Evolutionary conservation across 35 echinoderm and acorn worm genomes (phyloP).

Genomic region (Heliocidaris erythrogramma): DNA sequence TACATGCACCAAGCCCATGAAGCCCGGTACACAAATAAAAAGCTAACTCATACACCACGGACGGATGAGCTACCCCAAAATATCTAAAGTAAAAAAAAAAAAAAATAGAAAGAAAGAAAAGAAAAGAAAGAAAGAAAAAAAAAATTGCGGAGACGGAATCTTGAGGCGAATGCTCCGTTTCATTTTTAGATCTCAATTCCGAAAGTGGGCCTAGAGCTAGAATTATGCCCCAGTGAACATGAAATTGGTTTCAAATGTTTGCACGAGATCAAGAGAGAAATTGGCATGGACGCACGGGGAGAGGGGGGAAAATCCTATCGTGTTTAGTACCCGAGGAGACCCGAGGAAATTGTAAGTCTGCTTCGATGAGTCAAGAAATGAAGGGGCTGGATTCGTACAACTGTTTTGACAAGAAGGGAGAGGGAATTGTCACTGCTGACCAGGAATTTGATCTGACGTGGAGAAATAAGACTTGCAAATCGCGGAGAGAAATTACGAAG

Average conservation of each 20-base stretch:
- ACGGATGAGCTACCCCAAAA: no score
- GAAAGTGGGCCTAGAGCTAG: constrained; percentile 14
- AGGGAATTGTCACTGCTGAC: constrained; percentile 1
- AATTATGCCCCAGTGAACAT: constrained; percentile 34
- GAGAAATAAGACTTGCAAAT: neutral
- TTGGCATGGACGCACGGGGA: neutral
- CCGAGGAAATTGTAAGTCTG: neutral
- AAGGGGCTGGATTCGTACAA: neutral
- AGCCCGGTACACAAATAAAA: no score
- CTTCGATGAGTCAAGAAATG: neutral
- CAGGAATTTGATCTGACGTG: neutral
- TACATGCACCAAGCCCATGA: no score
- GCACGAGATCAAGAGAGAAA: neutral
- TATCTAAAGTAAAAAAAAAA: no score
- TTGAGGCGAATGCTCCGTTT: neutral
- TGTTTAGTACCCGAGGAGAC: neutral
- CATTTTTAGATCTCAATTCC: constrained; percentile 17
- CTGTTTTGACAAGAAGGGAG: neutral
- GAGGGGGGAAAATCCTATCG: neutral
- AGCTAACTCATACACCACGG: no score
- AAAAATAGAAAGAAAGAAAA: neutral
- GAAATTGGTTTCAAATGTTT: constrained; percentile 23
- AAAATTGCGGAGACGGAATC: neutral
- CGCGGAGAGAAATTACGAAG: neutral
- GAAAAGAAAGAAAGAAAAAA: neutral